Conservation (phyloP, 2,797 vertebrate genomes). For the Nothura maculosa region DNA sequence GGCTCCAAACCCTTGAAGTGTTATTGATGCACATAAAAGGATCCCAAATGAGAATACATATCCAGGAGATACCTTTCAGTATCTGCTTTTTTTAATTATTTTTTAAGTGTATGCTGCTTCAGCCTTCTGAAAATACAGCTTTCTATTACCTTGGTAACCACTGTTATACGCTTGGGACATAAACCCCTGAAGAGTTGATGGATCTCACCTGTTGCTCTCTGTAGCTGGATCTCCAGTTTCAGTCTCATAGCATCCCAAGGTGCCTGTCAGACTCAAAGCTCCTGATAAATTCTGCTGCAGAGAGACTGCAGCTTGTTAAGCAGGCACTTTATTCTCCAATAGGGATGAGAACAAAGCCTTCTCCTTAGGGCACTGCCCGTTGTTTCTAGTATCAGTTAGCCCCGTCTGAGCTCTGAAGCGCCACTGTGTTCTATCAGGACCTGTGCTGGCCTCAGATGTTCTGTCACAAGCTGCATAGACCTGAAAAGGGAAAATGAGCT, state of each 20-base stretch:
- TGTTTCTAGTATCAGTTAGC: not conserved
- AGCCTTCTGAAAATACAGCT: not conserved
- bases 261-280: not conserved
- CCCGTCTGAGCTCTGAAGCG: not conserved
- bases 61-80: not conserved
- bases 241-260: fast-evolving
- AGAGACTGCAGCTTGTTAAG: not conserved
- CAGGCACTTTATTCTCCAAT: not conserved
- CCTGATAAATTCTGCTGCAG: not conserved
- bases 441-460: not conserved
- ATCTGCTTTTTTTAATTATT: not conserved
- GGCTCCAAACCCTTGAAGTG: not conserved
- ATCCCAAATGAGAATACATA: not conserved
- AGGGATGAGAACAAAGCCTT: not conserved
- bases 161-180: not conserved
- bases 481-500: not conserved
- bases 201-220: not conserved
- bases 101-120: not conserved
- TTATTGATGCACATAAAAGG: not conserved
- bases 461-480: not conserved
- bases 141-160: not conserved
- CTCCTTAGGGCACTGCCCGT: not conserved
- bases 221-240: not conserved
- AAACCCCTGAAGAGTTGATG: not conserved
- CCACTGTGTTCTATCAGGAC: not conserved